phyloP scores from a whole-genome alignment of 2,888 invertebrate genomes.

The Cataglyphis altisquamis region DNA sequence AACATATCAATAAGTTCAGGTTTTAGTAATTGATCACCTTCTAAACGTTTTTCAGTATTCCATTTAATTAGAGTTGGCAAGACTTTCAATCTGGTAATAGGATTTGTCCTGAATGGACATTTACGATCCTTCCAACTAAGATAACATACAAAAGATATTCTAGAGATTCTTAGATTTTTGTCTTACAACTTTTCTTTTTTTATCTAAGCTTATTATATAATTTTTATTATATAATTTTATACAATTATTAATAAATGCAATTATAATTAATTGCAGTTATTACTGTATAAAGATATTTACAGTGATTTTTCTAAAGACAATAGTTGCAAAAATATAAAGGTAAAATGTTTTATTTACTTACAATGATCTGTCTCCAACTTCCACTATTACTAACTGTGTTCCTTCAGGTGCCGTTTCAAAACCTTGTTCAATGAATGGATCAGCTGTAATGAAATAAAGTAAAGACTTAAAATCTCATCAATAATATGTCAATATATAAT shows the following conservation, averaged over 20 bases:
- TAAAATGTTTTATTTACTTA: constrained; percentile 87
- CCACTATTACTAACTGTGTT: constrained; percentile 91
- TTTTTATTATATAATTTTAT: background rate
- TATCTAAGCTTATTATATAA: background rate
- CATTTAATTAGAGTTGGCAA: constrained; percentile 94
- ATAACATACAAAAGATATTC: constrained; percentile 24
- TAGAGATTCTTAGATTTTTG: background rate
- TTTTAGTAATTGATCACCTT: constrained; percentile 92
- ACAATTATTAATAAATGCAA: too few species aligned
- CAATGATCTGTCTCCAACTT: constrained; percentile 92
- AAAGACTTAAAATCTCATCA: background rate
- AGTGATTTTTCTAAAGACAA: background rate
- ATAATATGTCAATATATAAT: too few species aligned
- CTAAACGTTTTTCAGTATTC: constrained; percentile 92
- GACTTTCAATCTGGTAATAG: constrained; percentile 90
- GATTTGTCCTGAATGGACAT: constrained; percentile 93
- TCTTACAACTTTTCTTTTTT: background rate
- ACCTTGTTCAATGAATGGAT: constrained; percentile 91
- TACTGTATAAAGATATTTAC: background rate
- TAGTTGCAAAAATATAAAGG: background rate
- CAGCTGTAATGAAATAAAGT: constrained; percentile 88
- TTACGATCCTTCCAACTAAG: constrained; percentile 94
- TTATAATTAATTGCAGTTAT: too few species aligned
- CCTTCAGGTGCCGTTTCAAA: constrained; percentile 89
- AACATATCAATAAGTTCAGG: constrained; percentile 92